Evolutionary conservation across 2,797 vertebrate species (phyloP).

Genomic region (Acestrorhynchus altus): DNA sequence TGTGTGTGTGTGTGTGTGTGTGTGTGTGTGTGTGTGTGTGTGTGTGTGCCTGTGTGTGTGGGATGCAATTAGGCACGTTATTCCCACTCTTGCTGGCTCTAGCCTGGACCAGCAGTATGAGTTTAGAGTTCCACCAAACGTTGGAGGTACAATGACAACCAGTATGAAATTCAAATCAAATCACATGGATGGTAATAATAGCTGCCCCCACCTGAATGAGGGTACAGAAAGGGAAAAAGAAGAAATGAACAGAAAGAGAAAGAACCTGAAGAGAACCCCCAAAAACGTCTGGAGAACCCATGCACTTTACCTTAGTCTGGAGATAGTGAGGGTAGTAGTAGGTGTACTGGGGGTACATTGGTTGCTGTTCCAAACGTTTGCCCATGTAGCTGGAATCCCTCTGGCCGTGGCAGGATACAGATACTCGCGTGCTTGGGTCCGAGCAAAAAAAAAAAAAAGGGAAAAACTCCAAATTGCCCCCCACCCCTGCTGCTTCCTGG

Average conservation of each 20-base stretch:
- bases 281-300: not conserved
- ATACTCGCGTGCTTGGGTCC: conserved; percentile 80
- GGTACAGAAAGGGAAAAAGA: conserved; percentile 42
- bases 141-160: too few species aligned
- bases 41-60: conserved; percentile 16
- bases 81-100: conserved; percentile 37
- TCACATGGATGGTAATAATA: conserved; percentile 38
- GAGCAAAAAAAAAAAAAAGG: not conserved
- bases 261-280: not conserved
- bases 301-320: conserved; percentile 86
- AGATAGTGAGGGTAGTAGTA: conserved; percentile 93
- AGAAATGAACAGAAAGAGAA: conserved; percentile 3
- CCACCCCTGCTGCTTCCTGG: conserved; percentile 65
- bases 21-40: not conserved
- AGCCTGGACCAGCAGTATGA: conserved; percentile 41
- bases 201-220: conserved; percentile 1
- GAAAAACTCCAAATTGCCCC: conserved; percentile 78
- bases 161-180: conserved; percentile 2
- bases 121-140: conserved; percentile 29
- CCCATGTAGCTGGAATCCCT: conserved; percentile 93
- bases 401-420: conserved; percentile 86
- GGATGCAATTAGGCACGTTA: conserved; percentile 17
- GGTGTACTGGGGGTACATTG: conserved; percentile 95
- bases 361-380: conserved; percentile 92
- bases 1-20: conserved; percentile 21